A percentile compares a stretch with the other conserved stretches of the same genome.
Conservation (phyloP, 2,888 invertebrate genomes). For the Pelosia muscerda region DNA sequence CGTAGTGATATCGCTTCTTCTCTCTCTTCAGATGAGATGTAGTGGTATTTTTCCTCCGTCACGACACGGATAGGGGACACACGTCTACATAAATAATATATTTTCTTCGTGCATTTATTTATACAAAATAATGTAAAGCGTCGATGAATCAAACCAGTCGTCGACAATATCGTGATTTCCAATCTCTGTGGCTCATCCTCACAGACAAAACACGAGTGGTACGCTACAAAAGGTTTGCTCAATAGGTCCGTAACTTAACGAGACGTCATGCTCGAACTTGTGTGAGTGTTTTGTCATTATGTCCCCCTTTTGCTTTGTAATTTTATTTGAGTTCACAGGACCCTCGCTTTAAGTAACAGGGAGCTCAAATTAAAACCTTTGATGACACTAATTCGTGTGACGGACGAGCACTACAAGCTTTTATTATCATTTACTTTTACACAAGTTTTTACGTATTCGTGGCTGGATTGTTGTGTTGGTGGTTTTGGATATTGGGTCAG, state of each 20-base stretch:
- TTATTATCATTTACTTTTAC: not conserved
- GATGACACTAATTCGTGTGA: slow-evolving; percentile 6
- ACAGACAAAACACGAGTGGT: not conserved
- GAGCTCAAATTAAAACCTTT: slow-evolving; percentile 3
- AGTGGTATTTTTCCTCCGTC: too few species aligned
- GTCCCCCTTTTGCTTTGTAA: slow-evolving; percentile 3
- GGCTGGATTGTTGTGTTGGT: too few species aligned
- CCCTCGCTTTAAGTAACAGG: not conserved
- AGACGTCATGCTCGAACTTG: slow-evolving; percentile 1
- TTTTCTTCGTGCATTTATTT: not conserved
- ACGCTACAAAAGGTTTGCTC: not conserved
- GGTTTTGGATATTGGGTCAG: too few species aligned
- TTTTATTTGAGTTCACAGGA: not conserved
- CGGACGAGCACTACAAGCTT: not conserved
- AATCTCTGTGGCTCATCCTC: not conserved
- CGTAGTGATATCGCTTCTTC: too few species aligned
- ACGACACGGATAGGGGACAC: too few species aligned
- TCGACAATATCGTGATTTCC: not conserved
- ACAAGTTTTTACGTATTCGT: not conserved
- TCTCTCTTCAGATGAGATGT: too few species aligned
- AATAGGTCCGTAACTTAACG: not conserved
- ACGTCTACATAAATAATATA: not conserved
- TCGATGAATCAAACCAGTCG: not conserved
- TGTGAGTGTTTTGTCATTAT: not conserved
- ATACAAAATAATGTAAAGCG: not conserved